Conservation (phyloP, 1,140 invertebrate genomes). For the Pseudobourletiella spinata region DNA sequence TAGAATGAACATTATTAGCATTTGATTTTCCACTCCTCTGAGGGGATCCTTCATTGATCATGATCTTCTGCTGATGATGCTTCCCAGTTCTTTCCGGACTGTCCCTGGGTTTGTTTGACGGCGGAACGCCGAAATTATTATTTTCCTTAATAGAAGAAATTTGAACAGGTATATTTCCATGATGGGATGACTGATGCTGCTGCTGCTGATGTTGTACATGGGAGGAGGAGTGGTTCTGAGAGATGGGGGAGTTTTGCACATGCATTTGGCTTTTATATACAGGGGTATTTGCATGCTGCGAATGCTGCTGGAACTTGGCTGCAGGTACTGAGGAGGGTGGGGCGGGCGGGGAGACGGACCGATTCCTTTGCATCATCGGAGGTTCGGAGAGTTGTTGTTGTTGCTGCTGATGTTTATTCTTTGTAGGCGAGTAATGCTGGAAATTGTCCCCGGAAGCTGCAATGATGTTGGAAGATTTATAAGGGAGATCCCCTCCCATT, state of each 20-base stretch:
- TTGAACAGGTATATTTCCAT: constrained; percentile 3
- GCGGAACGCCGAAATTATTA: constrained; percentile 18
- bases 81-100: constrained; percentile 26
- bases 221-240: constrained; percentile 8
- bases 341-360: constrained; percentile 26
- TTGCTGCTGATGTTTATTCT: no score
- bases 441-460: constrained; percentile 11
- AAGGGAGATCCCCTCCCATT: background rate
- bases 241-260: constrained; percentile 32
- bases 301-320: constrained; percentile 11
- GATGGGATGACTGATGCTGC: constrained; percentile 8
- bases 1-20: constrained; percentile 20
- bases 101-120: constrained; percentile 13
- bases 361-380: constrained; percentile 22
- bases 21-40: constrained; percentile 4
- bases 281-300: constrained; percentile 9
- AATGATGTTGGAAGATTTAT: constrained; percentile 10
- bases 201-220: background rate
- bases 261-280: constrained; percentile 33
- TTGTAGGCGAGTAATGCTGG: constrained; percentile 19
- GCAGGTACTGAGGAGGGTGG: constrained; percentile 7
- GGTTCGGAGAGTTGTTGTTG: constrained; percentile 16
- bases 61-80: constrained; percentile 16
- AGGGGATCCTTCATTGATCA: constrained; percentile 19
- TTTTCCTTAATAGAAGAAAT: constrained; percentile 13